A percentile compares a stretch with the other conserved stretches of the same genome.
Evolutionary conservation across 2,888 invertebrate species (phyloP).

Genomic region (Biston stratarius): DNA sequence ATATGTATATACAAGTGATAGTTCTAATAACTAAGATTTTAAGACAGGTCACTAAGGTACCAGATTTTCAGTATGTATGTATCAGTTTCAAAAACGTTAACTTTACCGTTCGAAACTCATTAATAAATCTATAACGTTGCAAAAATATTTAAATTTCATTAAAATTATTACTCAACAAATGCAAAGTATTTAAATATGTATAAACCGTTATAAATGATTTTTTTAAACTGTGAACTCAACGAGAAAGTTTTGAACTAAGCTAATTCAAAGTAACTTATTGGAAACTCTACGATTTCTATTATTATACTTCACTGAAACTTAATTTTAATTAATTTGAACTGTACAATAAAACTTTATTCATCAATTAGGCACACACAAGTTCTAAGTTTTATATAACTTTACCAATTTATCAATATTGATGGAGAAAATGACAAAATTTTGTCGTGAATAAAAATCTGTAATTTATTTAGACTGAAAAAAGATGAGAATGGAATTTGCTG

Average conservation of each 20-base stretch:
- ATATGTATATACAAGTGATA: no score
- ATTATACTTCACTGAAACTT: neutral
- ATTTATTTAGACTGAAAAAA: neutral
- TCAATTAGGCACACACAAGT: neutral
- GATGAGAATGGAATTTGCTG: no score
- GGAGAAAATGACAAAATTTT: neutral
- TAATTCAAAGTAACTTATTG: neutral
- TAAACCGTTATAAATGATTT: neutral
- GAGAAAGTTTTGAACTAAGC: neutral
- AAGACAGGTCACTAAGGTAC: no score
- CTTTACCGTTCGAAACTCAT: no score
- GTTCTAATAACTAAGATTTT: no score
- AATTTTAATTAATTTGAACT: neutral
- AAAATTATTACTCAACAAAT: no score
- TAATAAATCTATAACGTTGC: no score
- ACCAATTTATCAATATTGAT: neutral
- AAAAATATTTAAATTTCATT: no score
- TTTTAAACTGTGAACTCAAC: neutral
- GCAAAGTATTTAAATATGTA: no score
- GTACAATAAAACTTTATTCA: slow-evolving; percentile 11
- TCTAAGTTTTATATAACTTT: neutral
- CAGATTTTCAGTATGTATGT: no score
- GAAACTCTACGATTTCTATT: neutral
- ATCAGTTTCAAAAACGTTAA: no score
- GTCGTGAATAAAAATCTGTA: neutral